Base-by-base conservation (phyloP, 2,113 vertebrate species). In the Hippocampus zosterae region DNA sequence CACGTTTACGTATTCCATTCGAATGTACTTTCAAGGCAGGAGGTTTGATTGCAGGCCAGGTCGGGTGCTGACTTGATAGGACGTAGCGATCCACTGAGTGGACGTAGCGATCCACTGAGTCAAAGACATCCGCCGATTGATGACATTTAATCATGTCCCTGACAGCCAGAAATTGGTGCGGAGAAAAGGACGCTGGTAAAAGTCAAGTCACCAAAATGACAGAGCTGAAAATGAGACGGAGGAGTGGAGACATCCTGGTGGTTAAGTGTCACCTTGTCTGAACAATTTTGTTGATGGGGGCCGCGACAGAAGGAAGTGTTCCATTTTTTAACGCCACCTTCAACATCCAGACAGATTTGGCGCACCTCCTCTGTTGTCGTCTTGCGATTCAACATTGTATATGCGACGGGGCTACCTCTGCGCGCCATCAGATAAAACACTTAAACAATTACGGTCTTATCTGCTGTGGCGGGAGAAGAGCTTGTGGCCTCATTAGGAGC, bases 391-490 rank as follows among this genome's bases (percentile, higher is more conserved):
- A 10, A 40, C 66, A 75, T 74, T 84, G 62, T 29, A 69, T 79
- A 75, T 74, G 78, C 67, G 10, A 61, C 60, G 52, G 57, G 59
- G 63, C 70, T 73, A 76, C 82, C 76, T 84, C 80, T 66, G 74
- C 55, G 33, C 71, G 78, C 74, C 84, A 89, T 90, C 85, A 88
- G 89, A 91, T 91, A 91, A 88, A 88, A 87, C 87, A 87, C 87
- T 90, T 89, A 85, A 90, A 90, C 89, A 88, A 91, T 92, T 90
- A 89, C 84, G 82, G 80, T 88, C 88, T 90, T 90, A 90, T 91
- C 91, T 83, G 76, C 77, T 76, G 84, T 74, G 79, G 77, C 83
- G 77, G 81, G 86, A 88, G 82, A 85, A 63, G 74, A 78, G 82
- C 81, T 74, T 70, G 69, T 77, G 85, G 79, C 81, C 84, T 88